Percentiles rank a stretch among this genome's conserved stretches.
These are phyloP conservation scores for Pantherophis vulpinus DNA, from an alignment of 2,797 vertebrate species.

Conservation along the genomic window DNA sequence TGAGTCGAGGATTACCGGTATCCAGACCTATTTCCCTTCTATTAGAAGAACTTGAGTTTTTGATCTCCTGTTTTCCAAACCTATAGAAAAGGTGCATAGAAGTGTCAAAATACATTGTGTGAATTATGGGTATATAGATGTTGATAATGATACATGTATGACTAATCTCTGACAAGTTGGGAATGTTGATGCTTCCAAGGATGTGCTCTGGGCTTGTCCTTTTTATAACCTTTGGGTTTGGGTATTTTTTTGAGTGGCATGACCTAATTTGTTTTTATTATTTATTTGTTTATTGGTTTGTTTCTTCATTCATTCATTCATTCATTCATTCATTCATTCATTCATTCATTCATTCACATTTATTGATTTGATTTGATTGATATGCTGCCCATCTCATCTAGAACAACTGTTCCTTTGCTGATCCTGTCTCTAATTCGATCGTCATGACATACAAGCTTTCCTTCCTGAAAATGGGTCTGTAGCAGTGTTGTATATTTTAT, in stretches of 20 bases:
- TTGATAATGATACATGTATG: not conserved
- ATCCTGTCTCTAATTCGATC: not conserved
- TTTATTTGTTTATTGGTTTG: not conserved
- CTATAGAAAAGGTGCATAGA: not conserved
- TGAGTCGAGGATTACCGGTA: not conserved
- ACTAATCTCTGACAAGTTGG: not conserved
- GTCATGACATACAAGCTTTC: not conserved
- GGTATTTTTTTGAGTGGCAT: not conserved
- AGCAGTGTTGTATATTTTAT: not conserved
- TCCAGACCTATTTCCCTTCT: not conserved
- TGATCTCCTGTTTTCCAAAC: not conserved
- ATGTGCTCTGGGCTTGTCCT: not conserved
- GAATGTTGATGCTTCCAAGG: not conserved
- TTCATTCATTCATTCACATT: too few species aligned
- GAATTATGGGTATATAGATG: not conserved
- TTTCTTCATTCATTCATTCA: too few species aligned
- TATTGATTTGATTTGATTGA: not conserved
- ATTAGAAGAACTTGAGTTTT: not conserved
- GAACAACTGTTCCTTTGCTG: not conserved
- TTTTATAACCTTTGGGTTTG: not conserved
- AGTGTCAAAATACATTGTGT: not conserved
- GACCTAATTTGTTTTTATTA: not conserved
- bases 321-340: too few species aligned
- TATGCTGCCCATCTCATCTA: not conserved
- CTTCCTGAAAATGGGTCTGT: not conserved